Evolutionary conservation across 1,140 invertebrate genomes (phyloP), one percentile per base, ranked within the genome.

Genomic region (Dolichoris vasculosae): DNA sequence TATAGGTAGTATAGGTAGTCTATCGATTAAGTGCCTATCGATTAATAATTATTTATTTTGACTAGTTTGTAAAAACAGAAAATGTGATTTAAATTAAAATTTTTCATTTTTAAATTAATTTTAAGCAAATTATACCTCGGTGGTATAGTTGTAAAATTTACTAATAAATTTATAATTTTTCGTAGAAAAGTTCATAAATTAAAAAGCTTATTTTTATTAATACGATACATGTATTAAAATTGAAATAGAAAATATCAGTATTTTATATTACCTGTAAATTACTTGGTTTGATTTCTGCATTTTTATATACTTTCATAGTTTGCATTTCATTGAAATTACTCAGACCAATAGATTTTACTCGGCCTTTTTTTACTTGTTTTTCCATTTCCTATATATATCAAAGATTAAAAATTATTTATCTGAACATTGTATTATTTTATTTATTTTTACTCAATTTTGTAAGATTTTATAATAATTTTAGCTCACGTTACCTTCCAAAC

Each of bases 251-350:
- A 13, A 35, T 15, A 32, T 15, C 8, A 38, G 4, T 20, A 38
- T 20, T 69, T 7, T 11, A 30, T 90, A 86, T 88, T 90, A 96
- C 94, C 93, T 97, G 96, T 46, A 97, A 93, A 89, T 96, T 96
- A 80, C 95, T 95, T 0, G 96, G 96, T 82, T 95, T 95, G 43
- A 97, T 95, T 84, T 94, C 93, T 38, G 95, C 94, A 80, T 94
- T 94, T 40, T 96, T 94, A 64, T 95, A 93, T 48, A 97, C 94
- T 35, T 94, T 94, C 71, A 93, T 87, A 69, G 97, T 94, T 92
- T 97, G 96, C 23, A 92, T 88, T 83, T 95, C 93, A 89, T 96
- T 97, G 88, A 97, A 97, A 90, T 97, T 97, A 26, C 97, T 97
- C 9, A 97, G 88, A 1, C 97, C 97, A 88, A 97, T 96, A 0